Evolutionary conservation across 2,113 vertebrate genomes (phyloP), one percentile per base, ranked within the genome.

Genomic region (Rhynchomys soricoides): DNA sequence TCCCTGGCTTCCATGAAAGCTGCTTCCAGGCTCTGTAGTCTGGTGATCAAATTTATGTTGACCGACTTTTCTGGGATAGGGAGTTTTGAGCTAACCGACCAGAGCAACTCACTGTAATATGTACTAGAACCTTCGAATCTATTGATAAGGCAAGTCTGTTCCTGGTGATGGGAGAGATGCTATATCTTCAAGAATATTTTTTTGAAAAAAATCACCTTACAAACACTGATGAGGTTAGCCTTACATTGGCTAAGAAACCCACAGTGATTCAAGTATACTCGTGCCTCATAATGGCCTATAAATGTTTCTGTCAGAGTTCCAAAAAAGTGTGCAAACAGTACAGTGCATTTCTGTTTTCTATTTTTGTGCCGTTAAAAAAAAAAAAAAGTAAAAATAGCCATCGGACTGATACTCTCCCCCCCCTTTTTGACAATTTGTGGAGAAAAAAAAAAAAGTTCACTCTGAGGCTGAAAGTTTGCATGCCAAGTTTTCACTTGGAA

Each of bases 401-500:
- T 96, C 95, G 96, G 89, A 75, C 78, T 97, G 95, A 57, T 0
- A 95, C 92, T 70, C 10, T 22, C 4, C 19, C 22, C 0, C 19
- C 12, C 48, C 37, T 15, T 77, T 93, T 98, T 97, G 97, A 98
- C 95, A 96, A 94, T 98, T 98, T 95, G 89, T 95, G 71, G 94
- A 90, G 15, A 19, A 16, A 64, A 90, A 78, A 74, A 83, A 92
- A 97, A 93, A 77, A 91, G 97, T 97, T 98, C 95, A 64, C 86
- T 98, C 83, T 97, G 93, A 96, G 91, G 94, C 97, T 79, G 12
- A 96, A 98, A 98, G 45, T 95, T 98, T 87, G 70, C 79, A 52
- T 97, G 98, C 97, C 97, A 98, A 97, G 95, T 98, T 98, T 97
- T 97, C 96, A 55, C 50, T 66, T 98, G 97, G 96, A 98, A 97